Base-by-base conservation (phyloP, 2,888 invertebrate genomes). In the Catonia carolina region DNA sequence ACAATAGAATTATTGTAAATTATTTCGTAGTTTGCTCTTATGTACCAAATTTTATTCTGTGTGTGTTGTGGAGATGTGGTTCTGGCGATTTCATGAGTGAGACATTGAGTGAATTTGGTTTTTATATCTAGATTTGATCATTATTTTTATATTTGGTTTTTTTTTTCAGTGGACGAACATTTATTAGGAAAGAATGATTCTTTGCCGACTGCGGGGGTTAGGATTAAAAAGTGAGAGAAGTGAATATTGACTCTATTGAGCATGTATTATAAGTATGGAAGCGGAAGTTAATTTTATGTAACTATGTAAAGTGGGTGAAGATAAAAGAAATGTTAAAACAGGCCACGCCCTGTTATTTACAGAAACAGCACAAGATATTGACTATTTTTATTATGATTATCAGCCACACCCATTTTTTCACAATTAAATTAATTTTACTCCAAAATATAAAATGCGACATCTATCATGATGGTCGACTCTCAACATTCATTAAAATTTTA, bases 111-210 rank as follows among this genome's bases (percentile, higher is more conserved):
- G n/a, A n/a, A n/a, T n/a, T n/a, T n/a, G n/a, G n/a, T n/a, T n/a
- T n/a, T n/a, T n/a, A n/a, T n/a, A n/a, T n/a, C n/a, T n/a, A n/a
- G n/a, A n/a, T n/a, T n/a, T n/a, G n/a, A n/a, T n/a, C n/a, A n/a
- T n/a, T n/a, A n/a, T n/a, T n/a, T n/a, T n/a, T n/a, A n/a, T n/a
- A n/a, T n/a, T n/a, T n/a, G n/a, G n/a, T n/a, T 60, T 63, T 65
- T 69, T 64, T 65, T 79, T 78, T 7, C 78, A 90, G 90, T 71
- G 90, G 90, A 70, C 83, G 84, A 81, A 89, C 89, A 70, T 91
- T 91, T 73, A 82, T 88, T 70, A 83, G 90, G 74, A 85, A 86
- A 77, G 88, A 89, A 79, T 88, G 64, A 62, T 63, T 58, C 41
- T 49, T 23, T 31, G 55, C 55, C 41, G 35, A 47, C 23, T 45